phyloP scores from a whole-genome alignment of 2,797 vertebrate genomes.

The Sebastes matsubarae region DNA sequence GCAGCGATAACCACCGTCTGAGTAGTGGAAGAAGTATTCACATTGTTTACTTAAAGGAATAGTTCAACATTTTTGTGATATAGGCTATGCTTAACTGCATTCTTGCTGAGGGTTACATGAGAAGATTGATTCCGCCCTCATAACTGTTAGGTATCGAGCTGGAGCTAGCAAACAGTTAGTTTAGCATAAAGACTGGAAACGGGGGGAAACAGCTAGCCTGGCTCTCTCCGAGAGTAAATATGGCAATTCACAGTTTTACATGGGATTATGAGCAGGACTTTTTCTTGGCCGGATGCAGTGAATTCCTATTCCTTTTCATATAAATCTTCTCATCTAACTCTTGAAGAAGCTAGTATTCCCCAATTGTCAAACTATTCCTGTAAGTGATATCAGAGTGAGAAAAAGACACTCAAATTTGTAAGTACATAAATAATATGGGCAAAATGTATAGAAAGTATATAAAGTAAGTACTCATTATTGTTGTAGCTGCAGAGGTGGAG shows the following conservation, averaged over 20 bases:
- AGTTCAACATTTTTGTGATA: too few relatives aligned
- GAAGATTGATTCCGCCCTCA: too few relatives aligned
- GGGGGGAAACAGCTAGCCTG: too few relatives aligned
- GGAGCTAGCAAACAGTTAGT: too few relatives aligned
- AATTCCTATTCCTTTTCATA: not conserved
- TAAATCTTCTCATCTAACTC: not conserved
- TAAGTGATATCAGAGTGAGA: not conserved
- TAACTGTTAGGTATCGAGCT: accelerated
- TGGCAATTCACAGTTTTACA: not conserved
- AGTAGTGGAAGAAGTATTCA: too few relatives aligned
- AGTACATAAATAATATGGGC: not conserved
- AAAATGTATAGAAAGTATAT: not conserved
- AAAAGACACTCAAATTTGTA: not conserved
- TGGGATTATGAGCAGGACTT: not conserved
- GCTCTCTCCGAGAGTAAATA: not conserved
- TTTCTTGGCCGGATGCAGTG: not conserved
- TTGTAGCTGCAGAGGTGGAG: not conserved
- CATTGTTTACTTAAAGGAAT: not conserved
- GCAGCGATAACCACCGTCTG: accelerated
- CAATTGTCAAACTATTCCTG: too few relatives aligned
- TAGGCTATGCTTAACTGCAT: accelerated
- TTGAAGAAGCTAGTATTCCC: not conserved
- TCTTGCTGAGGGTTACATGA: too few relatives aligned
- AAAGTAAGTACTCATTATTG: not conserved
- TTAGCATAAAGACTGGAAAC: too few relatives aligned